Percentiles rank a stretch among this genome's conserved stretches.
These are phyloP conservation scores for Edolisoma coerulescens DNA, from an alignment of 2,113 vertebrate genomes.

Conservation along the genomic window DNA sequence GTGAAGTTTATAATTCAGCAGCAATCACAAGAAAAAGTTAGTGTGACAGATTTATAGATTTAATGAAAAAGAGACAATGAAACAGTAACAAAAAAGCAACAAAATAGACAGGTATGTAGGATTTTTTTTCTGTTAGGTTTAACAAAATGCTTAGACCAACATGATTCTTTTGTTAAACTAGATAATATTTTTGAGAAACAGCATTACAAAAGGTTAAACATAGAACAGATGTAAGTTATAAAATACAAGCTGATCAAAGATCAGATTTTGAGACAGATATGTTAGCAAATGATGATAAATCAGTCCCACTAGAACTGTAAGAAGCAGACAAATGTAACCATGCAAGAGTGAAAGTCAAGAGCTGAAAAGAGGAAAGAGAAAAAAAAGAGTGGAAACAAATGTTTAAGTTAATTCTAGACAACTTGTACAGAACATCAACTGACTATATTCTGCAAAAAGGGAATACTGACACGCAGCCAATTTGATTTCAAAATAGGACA, in stretches of 20 bases:
- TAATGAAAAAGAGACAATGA: conserved; percentile 1
- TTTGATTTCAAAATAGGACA: conserved; percentile 53
- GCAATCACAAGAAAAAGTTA: conserved; percentile 20
- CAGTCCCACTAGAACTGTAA: conserved; percentile 92
- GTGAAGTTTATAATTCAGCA: conserved; percentile 10
- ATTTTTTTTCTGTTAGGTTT: background rate
- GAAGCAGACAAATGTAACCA: conserved; percentile 90
- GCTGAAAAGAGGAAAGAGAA: conserved; percentile 54
- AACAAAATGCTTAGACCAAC: conserved; percentile 74
- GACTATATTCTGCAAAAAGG: conserved; percentile 60
- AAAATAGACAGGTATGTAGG: conserved; percentile 1
- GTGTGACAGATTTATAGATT: conserved; percentile 45
- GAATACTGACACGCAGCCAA: conserved; percentile 69
- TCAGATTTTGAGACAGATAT: conserved; percentile 90
- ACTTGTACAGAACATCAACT: conserved; percentile 70
- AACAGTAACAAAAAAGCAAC: conserved; percentile 20
- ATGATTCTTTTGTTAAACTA: conserved; percentile 82
- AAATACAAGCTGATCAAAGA: conserved; percentile 99
- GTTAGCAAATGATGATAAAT: conserved; percentile 99
- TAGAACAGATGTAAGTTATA: conserved; percentile 99
- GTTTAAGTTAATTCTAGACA: conserved; percentile 81
- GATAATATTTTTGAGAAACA: conserved; percentile 92
- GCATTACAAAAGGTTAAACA: conserved; percentile 96
- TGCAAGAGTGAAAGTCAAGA: conserved; percentile 77
- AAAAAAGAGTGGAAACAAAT: conserved; percentile 81